phyloP scores from a whole-genome alignment of 1,140 invertebrate genomes.

The Drosophila biarmipes region DNA sequence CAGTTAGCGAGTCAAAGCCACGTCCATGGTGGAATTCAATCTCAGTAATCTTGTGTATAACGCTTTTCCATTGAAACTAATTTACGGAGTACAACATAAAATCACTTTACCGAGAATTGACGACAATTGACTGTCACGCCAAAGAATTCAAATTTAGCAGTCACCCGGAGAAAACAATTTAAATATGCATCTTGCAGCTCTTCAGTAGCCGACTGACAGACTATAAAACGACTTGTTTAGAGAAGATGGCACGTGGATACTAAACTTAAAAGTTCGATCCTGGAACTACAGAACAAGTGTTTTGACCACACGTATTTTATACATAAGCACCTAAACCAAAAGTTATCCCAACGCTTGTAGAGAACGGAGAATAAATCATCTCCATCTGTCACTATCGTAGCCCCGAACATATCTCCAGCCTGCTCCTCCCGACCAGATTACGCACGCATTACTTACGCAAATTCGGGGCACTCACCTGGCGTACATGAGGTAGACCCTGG shows the following conservation, averaged over 20 bases:
- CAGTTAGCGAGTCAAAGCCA: slow-evolving; percentile 10
- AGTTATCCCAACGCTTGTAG: neutral
- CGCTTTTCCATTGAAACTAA: slow-evolving; percentile 38
- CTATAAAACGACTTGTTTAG: neutral
- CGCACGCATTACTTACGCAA: slow-evolving; percentile 17
- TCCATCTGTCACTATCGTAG: neutral
- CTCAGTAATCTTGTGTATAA: slow-evolving; percentile 30
- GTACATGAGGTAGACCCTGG: slow-evolving; percentile 96
- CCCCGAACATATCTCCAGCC: neutral
- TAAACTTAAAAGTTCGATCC: too few relatives aligned
- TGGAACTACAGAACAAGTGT: too few relatives aligned
- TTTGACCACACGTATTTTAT: neutral
- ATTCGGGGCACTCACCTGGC: slow-evolving; percentile 89
- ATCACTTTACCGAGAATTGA: slow-evolving; percentile 31
- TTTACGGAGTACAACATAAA: slow-evolving; percentile 33
- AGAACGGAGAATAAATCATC: neutral
- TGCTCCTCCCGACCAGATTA: slow-evolving; percentile 4
- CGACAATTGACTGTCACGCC: slow-evolving; percentile 37
- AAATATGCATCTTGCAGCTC: neutral
- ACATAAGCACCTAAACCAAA: neutral
- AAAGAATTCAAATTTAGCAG: slow-evolving; percentile 16
- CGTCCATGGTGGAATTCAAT: slow-evolving; percentile 17
- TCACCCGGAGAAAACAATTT: slow-evolving; percentile 16
- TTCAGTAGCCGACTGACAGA: neutral
- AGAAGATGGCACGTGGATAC: neutral